A percentile compares a stretch with the other conserved stretches of the same genome.
phyloP scores from a whole-genome alignment of 2,797 vertebrate genomes.

The Phalloptychus januarius region DNA sequence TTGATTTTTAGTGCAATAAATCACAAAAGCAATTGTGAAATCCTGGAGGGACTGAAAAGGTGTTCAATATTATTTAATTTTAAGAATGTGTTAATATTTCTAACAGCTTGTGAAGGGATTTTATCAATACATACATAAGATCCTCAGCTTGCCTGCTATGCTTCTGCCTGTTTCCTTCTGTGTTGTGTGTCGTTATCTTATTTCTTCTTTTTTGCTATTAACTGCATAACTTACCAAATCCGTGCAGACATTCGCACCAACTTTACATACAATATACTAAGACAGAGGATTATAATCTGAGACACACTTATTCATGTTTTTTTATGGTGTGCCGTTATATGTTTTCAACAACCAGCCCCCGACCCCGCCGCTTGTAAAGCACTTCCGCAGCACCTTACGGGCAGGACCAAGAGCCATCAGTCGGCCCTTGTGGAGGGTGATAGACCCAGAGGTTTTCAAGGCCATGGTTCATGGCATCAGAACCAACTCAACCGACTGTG shows the following conservation, averaged over 20 bases:
- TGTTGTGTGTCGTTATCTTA: neutral
- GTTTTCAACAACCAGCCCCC: slow-evolving; percentile 64
- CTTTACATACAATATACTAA: neutral
- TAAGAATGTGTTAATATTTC: no score
- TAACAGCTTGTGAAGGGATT: no score
- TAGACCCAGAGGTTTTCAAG: slow-evolving; percentile 83
- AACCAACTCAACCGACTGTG: slow-evolving; percentile 63
- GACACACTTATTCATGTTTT: neutral
- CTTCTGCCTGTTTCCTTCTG: neutral
- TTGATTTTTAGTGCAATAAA: no score
- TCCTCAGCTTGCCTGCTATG: neutral
- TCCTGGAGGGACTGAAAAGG: no score
- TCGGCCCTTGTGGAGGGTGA: slow-evolving; percentile 83
- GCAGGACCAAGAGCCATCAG: slow-evolving; percentile 79
- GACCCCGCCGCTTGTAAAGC: slow-evolving; percentile 81
- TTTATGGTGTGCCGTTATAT: neutral
- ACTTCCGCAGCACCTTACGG: slow-evolving; percentile 78
- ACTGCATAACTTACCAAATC: neutral
- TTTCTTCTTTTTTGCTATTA: neutral
- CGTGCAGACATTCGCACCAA: neutral
- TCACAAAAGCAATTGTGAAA: no score
- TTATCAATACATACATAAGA: no score
- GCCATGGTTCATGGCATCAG: slow-evolving; percentile 82
- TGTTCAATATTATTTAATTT: no score
- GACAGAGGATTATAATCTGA: neutral